Conservation (phyloP, 2,113 vertebrate species). For the Nycticryphes semicollaris region DNA sequence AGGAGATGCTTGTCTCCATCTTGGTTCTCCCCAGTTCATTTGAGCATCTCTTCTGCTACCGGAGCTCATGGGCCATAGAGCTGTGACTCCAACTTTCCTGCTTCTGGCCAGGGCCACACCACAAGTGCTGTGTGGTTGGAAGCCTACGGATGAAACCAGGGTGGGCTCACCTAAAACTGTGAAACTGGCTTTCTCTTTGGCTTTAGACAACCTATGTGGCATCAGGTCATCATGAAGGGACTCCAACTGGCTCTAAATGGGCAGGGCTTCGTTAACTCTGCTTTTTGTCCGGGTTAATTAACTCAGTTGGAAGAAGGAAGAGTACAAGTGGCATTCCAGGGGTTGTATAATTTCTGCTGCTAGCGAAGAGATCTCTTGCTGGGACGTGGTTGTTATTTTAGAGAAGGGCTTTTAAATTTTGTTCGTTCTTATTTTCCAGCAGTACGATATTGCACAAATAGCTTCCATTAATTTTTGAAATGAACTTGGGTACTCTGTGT, state of each 20-base stretch:
- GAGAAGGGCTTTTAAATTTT: not conserved
- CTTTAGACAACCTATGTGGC: not conserved
- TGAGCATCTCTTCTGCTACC: not conserved
- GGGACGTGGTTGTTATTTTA: not conserved
- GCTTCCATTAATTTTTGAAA: conserved; percentile 11
- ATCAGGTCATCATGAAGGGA: not conserved
- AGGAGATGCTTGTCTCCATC: not conserved
- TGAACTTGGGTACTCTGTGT: not conserved
- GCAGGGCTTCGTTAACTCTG: not conserved
- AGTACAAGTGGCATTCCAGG: not conserved
- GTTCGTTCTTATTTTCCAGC: not conserved
- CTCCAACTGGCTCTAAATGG: not conserved
- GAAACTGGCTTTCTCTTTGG: not conserved
- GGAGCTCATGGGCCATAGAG: not conserved
- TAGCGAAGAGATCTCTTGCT: conserved; percentile 27
- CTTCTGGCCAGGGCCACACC: not conserved
- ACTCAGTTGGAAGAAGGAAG: not conserved
- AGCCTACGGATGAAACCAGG: not conserved
- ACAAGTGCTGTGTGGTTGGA: not conserved
- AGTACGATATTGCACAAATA: not conserved
- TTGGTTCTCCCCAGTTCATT: not conserved
- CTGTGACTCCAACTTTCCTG: not conserved
- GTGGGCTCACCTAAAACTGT: not conserved
- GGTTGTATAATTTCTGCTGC: not conserved
- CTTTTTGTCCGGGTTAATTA: not conserved